Percentiles rank a stretch among this genome's conserved stretches.
Evolutionary conservation across 1,140 invertebrate species (phyloP).

Genomic region (Thaumetopoea pityocampa): DNA sequence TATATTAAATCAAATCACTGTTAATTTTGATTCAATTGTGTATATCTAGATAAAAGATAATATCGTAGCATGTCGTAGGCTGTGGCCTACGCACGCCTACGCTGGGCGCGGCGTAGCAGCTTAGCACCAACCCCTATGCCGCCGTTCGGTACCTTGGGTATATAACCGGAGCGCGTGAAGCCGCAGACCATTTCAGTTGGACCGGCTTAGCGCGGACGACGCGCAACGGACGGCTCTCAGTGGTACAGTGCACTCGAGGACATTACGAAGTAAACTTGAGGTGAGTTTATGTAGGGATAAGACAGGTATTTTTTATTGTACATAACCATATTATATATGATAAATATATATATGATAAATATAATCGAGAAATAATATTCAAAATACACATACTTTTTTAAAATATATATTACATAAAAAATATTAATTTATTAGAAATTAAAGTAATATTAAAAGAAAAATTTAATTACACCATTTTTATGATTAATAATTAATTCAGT

Average conservation of each 20-base stretch:
- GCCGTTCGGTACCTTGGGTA: constrained; percentile 33
- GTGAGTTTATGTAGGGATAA: too few species aligned
- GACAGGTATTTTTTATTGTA: too few species aligned
- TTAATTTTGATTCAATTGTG: constrained; percentile 4
- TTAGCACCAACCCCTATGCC: constrained; percentile 52
- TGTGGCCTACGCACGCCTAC: constrained; percentile 62
- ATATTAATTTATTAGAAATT: too few species aligned
- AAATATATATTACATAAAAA: too few species aligned
- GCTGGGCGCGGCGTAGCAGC: constrained; percentile 51
- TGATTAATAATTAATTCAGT: too few species aligned
- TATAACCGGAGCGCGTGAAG: constrained; percentile 36
- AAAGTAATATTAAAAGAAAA: too few species aligned
- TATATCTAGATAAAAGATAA: neutral
- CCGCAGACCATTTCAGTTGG: constrained; percentile 41
- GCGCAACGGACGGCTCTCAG: constrained; percentile 26
- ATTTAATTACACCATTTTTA: too few species aligned
- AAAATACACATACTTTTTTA: too few species aligned
- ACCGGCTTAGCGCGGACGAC: constrained; percentile 37
- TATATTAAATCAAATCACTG: neutral
- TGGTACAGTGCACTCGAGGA: constrained; percentile 30
- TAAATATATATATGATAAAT: too few species aligned
- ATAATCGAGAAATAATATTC: too few species aligned
- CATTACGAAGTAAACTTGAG: too few species aligned
- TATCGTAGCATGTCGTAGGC: constrained; percentile 34
- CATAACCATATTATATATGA: too few species aligned